Evolutionary conservation across 2,888 invertebrate species (phyloP).

Genomic region (Anoncus sp.): DNA sequence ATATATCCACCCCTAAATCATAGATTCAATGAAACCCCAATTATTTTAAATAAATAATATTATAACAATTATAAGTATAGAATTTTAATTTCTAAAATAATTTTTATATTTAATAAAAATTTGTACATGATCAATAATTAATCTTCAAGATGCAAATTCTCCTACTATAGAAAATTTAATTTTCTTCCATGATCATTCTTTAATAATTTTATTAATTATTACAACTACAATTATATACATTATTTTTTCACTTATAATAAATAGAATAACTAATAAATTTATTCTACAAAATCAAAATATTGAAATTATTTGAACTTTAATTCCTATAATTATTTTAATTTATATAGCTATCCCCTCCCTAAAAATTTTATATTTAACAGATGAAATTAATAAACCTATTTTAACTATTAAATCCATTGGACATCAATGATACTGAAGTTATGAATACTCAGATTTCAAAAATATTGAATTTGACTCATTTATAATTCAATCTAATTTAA

Average conservation of each 20-base stretch:
- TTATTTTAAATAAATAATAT: constrained; percentile 78
- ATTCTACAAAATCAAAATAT: constrained; percentile 86
- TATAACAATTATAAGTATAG: constrained; percentile 70
- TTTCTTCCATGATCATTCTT: constrained; percentile 87
- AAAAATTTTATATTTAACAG: constrained; percentile 86
- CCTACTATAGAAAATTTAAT: constrained; percentile 88
- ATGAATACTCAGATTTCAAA: constrained; percentile 87
- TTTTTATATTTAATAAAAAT: constrained; percentile 87
- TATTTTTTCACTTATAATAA: constrained; percentile 85
- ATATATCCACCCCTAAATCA: constrained; percentile 69
- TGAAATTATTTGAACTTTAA: constrained; percentile 88
- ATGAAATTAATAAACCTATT: constrained; percentile 86
- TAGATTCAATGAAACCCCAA: constrained; percentile 70
- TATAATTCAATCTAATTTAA: constrained; percentile 82
- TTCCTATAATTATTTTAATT: constrained; percentile 86
- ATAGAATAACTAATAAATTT: constrained; percentile 85
- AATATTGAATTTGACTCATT: constrained; percentile 87
- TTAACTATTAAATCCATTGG: constrained; percentile 87
- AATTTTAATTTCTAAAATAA: constrained; percentile 67
- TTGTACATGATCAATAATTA: constrained; percentile 85
- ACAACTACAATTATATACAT: constrained; percentile 86
- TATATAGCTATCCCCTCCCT: constrained; percentile 87
- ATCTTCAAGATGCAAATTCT: constrained; percentile 86
- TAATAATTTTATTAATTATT: constrained; percentile 87
- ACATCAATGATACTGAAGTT: constrained; percentile 88